Evolutionary conservation across 2,797 vertebrate genomes (phyloP), one percentile per base, ranked within the genome.

Genomic region (Platalea minor): DNA sequence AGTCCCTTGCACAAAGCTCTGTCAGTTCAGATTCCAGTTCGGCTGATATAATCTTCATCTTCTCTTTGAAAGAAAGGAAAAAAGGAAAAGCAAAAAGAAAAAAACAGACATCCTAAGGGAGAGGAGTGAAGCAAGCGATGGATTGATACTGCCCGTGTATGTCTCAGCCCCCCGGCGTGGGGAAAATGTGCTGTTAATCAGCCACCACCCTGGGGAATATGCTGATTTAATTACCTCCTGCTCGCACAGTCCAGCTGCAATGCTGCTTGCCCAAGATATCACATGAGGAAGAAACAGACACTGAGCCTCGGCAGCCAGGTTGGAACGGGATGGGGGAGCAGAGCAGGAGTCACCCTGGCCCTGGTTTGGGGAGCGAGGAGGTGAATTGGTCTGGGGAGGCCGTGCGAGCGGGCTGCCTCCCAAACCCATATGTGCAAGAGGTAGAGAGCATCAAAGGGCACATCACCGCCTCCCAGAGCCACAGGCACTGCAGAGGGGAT

Each of bases 141-240:
- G 86, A 83, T 72, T 95, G 94, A 96, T 95, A 94, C 50, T 77
- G 77, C 59, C 85, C 29, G 2, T 91, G 83, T 91, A 79, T 65
- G 79, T 63, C 84, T 77, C 91, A 94, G 74, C 84, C 72, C 91
- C 85, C 57, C 65, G 0, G 76, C 9, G 0, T 28, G 65, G 84
- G 59, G 83, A 94, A 95, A 96, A 95, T 95, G 78, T 95, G 94
- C 70, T 93, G 87, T 93, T 97, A 95, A 97, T 96, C 95, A 97
- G 89, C 72, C 4, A 2, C 24, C 46, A 31, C 68, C 54, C 17
- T 11, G 0, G 85, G 72, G 91, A 95, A 95, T 93, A 91, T 0
- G 0, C 59, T 97, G 91, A 96, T 96, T 96, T 96, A 96, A 97
- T 97, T 97, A 95, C 80, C 17, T 89, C 96, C 93, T 72, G 68